These are phyloP conservation scores for Sepioteuthis lessoniana DNA, from an alignment of 2,888 invertebrate species.

Conservation along the genomic window DNA sequence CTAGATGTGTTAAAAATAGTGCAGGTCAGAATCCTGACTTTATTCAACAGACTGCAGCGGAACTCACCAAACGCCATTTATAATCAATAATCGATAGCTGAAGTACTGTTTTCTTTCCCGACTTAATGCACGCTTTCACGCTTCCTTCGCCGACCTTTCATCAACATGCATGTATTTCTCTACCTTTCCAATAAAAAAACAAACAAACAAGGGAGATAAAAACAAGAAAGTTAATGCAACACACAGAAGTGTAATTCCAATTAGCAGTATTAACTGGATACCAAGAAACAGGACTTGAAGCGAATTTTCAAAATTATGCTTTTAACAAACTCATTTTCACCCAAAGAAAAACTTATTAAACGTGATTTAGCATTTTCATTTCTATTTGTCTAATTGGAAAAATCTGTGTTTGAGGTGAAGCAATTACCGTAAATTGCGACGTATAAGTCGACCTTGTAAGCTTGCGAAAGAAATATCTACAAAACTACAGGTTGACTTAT, in stretches of 20 bases:
- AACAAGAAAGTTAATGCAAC: neutral
- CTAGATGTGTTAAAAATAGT: neutral
- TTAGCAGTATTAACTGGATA: neutral
- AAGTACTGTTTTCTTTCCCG: conserved; percentile 3
- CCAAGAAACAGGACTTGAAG: neutral
- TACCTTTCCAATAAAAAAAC: neutral
- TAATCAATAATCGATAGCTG: neutral
- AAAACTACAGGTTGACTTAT: no score
- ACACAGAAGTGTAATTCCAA: neutral
- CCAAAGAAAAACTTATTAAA: neutral
- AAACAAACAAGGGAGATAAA: neutral
- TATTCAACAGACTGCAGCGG: conserved; percentile 20
- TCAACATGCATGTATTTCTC: neutral
- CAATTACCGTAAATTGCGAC: no score
- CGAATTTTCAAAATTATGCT: neutral
- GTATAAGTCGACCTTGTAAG: no score
- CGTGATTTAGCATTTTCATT: neutral
- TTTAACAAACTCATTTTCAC: neutral
- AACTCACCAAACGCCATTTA: neutral
- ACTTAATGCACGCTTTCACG: neutral
- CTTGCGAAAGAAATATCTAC: no score
- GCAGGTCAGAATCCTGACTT: conserved; percentile 33
- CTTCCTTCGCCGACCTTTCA: no score
- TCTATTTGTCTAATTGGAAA: no score
- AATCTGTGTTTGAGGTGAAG: no score